These are phyloP conservation scores for Austrofundulus limnaeus DNA, from an alignment of 2,113 vertebrate species.

Conservation along the genomic window DNA sequence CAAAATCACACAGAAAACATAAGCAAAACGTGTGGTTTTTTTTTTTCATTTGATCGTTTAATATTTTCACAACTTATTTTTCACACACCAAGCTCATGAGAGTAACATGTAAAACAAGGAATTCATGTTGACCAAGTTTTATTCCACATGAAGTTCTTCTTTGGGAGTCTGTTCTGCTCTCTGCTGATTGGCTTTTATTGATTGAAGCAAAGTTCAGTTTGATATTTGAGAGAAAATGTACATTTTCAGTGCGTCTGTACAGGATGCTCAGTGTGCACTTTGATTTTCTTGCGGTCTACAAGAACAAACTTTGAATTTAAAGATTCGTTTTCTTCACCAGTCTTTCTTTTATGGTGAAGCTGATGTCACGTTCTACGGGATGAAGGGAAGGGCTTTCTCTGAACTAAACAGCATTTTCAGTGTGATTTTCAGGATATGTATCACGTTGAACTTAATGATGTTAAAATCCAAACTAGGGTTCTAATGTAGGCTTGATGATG, in stretches of 20 bases:
- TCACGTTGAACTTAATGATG: constrained; percentile 61
- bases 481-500: constrained; percentile 69
- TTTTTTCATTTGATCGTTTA: no score
- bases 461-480: constrained; percentile 61
- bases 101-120: no score
- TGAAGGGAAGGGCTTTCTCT: constrained; percentile 43
- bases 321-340: constrained; percentile 45
- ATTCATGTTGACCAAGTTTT: no score
- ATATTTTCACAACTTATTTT: no score
- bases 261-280: constrained; percentile 49
- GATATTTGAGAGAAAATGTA: constrained; percentile 36
- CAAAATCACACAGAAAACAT: no score
- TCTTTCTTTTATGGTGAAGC: constrained; percentile 47
- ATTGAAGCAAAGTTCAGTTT: constrained; percentile 30
- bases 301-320: constrained; percentile 47
- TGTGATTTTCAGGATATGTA: constrained; percentile 66
- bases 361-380: constrained; percentile 45
- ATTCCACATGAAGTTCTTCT: no score
- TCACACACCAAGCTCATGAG: no score
- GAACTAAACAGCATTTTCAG: constrained; percentile 40
- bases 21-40: no score
- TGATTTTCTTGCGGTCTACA: constrained; percentile 52
- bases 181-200: constrained; percentile 29
- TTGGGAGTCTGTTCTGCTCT: constrained; percentile 20
- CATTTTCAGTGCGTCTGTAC: constrained; percentile 59